Evolutionary conservation across 2,113 vertebrate genomes (phyloP).

Genomic region (Sphyrna mokarran): DNA sequence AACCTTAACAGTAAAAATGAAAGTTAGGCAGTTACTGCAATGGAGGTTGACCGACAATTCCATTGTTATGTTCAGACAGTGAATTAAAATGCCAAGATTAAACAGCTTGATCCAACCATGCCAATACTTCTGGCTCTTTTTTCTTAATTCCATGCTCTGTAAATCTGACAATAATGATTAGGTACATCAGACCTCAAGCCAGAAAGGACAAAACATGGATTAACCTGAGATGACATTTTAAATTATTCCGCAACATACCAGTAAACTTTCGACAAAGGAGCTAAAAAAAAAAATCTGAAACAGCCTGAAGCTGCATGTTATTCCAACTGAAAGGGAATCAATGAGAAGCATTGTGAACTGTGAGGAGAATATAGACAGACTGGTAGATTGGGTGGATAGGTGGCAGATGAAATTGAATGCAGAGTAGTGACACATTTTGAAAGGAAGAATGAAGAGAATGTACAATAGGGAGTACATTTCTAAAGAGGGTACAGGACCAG

Average conservation of each 20-base stretch:
- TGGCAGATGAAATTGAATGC: not conserved
- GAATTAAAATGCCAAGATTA: not conserved
- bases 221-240: not conserved
- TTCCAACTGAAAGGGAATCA: not conserved
- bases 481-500: not conserved
- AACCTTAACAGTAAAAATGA: not conserved
- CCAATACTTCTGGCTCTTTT: not conserved
- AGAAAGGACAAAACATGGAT: not conserved
- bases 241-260: not conserved
- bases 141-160: not conserved
- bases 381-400: not conserved
- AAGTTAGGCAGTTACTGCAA: too few relatives aligned
- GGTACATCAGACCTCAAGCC: not conserved
- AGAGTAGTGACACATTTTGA: not conserved
- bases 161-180: not conserved
- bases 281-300: not conserved
- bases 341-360: not conserved
- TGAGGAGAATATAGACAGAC: not conserved
- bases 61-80: not conserved
- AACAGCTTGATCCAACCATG: not conserved
- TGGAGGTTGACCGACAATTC: not conserved
- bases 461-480: not conserved
- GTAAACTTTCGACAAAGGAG: not conserved
- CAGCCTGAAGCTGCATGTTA: not conserved
- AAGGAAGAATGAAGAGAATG: not conserved